Evolutionary conservation across 2,888 invertebrate genomes (phyloP).

Genomic region (Zele albiditarsus): DNA sequence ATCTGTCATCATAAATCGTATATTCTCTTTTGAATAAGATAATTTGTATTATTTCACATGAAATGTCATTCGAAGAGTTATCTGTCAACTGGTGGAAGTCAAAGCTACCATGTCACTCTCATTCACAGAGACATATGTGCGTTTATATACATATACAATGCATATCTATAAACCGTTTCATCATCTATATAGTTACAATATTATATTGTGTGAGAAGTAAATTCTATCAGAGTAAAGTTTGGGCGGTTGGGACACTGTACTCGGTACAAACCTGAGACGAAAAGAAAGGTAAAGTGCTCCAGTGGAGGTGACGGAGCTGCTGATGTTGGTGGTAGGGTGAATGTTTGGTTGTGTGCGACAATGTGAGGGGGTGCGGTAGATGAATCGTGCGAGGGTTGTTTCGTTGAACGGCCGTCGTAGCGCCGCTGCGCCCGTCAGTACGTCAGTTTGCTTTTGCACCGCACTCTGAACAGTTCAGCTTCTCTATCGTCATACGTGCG

Average conservation of each 20-base stretch:
- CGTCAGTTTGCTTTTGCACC: slow-evolving; percentile 67
- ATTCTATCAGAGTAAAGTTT: background rate
- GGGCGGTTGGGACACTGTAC: slow-evolving; percentile 2
- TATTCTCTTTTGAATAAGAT: background rate
- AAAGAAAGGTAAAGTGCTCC: slow-evolving; percentile 11
- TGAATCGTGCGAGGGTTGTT: slow-evolving; percentile 54
- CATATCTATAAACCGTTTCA: background rate
- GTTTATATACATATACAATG: background rate
- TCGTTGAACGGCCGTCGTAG: slow-evolving; percentile 59
- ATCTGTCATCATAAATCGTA: background rate
- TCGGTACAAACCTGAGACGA: slow-evolving; percentile 5
- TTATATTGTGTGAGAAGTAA: background rate
- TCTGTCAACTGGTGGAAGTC: background rate
- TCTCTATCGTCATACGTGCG: slow-evolving; percentile 37
- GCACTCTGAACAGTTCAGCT: slow-evolving; percentile 61
- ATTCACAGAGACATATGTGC: background rate
- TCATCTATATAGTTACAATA: background rate
- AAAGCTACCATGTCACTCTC: slow-evolving; percentile 26
- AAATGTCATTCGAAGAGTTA: slow-evolving; percentile 17
- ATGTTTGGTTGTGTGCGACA: slow-evolving; percentile 3
- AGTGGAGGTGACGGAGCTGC: slow-evolving; percentile 38
- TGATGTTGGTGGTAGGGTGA: background rate
- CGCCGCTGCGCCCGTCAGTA: slow-evolving; percentile 63
- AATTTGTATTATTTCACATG: slow-evolving; percentile 27
- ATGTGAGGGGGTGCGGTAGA: slow-evolving; percentile 32